Conservation (phyloP, 2,113 vertebrate genomes). For the Caranx ignobilis region DNA sequence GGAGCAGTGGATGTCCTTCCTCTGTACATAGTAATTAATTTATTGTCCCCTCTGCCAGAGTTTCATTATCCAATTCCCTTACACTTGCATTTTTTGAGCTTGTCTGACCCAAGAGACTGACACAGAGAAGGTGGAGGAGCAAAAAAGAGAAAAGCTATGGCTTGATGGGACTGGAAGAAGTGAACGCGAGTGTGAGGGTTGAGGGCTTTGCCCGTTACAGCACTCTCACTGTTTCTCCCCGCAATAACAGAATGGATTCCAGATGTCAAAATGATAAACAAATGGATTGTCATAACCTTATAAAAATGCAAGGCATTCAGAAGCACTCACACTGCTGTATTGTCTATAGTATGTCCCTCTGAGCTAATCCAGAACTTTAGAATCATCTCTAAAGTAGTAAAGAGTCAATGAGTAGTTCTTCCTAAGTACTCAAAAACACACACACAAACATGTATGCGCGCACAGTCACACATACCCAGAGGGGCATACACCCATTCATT, state of each 20-base stretch:
- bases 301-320: slow-evolving; percentile 79
- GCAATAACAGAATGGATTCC: slow-evolving; percentile 76
- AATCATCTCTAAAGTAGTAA: slow-evolving; percentile 27
- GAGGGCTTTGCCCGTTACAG: slow-evolving; percentile 60
- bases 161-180: slow-evolving; percentile 38
- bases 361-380: slow-evolving; percentile 28
- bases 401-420: slow-evolving; percentile 25
- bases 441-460: background rate
- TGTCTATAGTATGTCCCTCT: slow-evolving; percentile 41
- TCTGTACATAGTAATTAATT: slow-evolving; percentile 48
- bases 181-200: slow-evolving; percentile 35
- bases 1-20: slow-evolving; percentile 27
- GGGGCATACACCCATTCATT: background rate
- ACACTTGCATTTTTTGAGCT: slow-evolving; percentile 32
- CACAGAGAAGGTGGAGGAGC: slow-evolving; percentile 24
- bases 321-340: slow-evolving; percentile 52
- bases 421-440: background rate
- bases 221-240: slow-evolving; percentile 59
- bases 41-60: slow-evolving; percentile 43
- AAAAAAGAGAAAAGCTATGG: slow-evolving; percentile 16
- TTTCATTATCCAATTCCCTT: slow-evolving; percentile 44
- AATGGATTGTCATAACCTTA: slow-evolving; percentile 78
- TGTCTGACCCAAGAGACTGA: slow-evolving; percentile 48
- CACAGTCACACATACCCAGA: slow-evolving; percentile 15
- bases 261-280: slow-evolving; percentile 84